Base-by-base conservation (phyloP, 37 sponge, comb jelly and placozoan species). In the Cliona cf. orientalis region DNA sequence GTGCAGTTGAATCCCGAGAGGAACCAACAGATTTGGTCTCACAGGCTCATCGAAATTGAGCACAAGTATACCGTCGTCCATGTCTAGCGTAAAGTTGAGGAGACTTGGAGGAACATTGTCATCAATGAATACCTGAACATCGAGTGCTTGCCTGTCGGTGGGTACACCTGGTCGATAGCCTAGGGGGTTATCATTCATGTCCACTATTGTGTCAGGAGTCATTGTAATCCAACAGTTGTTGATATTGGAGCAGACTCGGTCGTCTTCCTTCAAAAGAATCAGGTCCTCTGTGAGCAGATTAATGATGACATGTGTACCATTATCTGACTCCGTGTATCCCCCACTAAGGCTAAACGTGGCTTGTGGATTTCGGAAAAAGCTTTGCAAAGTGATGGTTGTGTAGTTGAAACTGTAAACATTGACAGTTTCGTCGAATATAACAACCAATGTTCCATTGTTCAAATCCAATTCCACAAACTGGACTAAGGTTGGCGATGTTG, bases 201-300 rank as follows among this genome's bases (percentile, higher is more conserved):
- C 96, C 0, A 49, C 22, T 40, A 96, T 49, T 11, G 88, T 58
- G 45, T 58, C 46, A 2, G 22, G 21, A 23, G 74, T 29, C 42
- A 90, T 23, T 22, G 93, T 79, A 21, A 96, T 39, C 96, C 96
- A 96, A 59, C 96, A 96, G 79, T 96, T 96, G 84, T 96, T 92
- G 42, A 79, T 75, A 34, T 84, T 74, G 19, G 96, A 96, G 59
- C 96, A 96, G 23, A 96, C 85, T 17, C 91, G 58, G 25, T 94
- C 88, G 21, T 94, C 88, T 39, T 78, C 66, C 72, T 86, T 82
- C 0, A 94, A 66, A 37, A 25, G n/a, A 42, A 74, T 73, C 19
- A 86, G 71, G 56, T 90, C 95, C 31, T 69, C 64, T n/a, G 57
- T 38, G 12, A 65, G 40, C 9, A 94, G 37, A 21, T 46, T 22